phyloP scores from a whole-genome alignment of 2,113 vertebrate genomes.

The Turnix velox region DNA sequence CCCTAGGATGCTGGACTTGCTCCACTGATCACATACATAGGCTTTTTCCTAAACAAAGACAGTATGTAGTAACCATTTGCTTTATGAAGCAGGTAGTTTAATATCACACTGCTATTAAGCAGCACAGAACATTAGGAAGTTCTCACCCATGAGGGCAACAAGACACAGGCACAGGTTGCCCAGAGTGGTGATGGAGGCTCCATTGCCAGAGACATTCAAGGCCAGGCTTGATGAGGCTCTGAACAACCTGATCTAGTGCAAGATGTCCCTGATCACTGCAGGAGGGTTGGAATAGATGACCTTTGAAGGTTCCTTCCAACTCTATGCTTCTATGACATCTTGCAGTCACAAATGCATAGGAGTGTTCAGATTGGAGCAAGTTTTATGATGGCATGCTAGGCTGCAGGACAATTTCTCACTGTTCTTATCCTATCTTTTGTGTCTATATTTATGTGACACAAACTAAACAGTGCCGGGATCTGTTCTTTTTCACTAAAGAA shows the following conservation, averaged over 20 bases:
- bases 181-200: too few relatives aligned
- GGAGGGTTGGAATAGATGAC: too few relatives aligned
- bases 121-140: too few relatives aligned
- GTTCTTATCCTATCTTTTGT: neutral
- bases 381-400: neutral
- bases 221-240: too few relatives aligned
- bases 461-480: neutral
- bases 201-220: too few relatives aligned
- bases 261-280: too few relatives aligned
- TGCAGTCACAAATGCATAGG: neutral
- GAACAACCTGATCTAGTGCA: too few relatives aligned
- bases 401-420: neutral
- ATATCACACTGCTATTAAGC: neutral
- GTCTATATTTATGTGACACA: neutral
- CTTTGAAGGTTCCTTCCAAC: too few relatives aligned
- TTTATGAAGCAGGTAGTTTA: conserved; percentile 2
- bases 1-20: neutral
- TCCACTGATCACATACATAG: conserved; percentile 16
- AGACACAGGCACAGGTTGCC: too few relatives aligned
- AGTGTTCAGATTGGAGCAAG: neutral
- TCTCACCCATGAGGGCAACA: too few relatives aligned
- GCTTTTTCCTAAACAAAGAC: neutral
- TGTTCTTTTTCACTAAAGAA: neutral
- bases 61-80: neutral
- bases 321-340: too few relatives aligned